Evolutionary conservation across 1,140 invertebrate species (phyloP).

Genomic region (Trachymyrmex cornetzi): DNA sequence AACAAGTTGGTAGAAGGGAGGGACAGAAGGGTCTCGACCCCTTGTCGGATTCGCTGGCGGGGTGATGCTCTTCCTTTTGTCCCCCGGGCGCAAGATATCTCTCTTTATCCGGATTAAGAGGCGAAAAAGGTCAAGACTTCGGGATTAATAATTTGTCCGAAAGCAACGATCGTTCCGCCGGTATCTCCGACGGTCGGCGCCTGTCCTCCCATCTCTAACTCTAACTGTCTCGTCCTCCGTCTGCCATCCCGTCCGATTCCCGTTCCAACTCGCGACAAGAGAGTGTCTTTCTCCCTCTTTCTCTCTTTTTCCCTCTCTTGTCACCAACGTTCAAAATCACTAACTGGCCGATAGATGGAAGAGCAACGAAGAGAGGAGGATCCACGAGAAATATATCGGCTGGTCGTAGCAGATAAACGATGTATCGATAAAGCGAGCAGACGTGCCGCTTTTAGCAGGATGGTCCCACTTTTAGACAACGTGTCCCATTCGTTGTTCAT

Average conservation of each 20-base stretch:
- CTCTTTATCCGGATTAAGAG: constrained; percentile 79
- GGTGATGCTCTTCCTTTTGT: constrained; percentile 69
- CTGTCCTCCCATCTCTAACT: constrained; percentile 71
- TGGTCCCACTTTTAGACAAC: constrained; percentile 43
- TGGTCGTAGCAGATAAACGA: constrained; percentile 73
- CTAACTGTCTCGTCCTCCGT: constrained; percentile 7
- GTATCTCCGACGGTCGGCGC: constrained; percentile 65
- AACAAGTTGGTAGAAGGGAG: constrained; percentile 3
- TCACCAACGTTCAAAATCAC: constrained; percentile 63
- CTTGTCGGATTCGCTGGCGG: constrained; percentile 25
- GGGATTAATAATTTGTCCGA: constrained; percentile 82
- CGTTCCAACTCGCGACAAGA: not conserved
- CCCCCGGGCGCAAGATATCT: constrained; percentile 75
- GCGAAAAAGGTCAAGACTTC: constrained; percentile 78
- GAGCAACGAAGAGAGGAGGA: constrained; percentile 39
- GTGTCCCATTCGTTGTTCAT: constrained; percentile 32
- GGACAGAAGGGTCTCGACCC: constrained; percentile 16
- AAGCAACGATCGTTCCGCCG: constrained; percentile 60
- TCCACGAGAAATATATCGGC: constrained; percentile 70
- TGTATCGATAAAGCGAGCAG: constrained; percentile 67
- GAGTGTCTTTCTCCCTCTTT: not conserved
- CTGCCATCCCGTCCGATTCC: not conserved
- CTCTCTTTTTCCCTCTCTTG: constrained; percentile 17
- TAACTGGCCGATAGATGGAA: constrained; percentile 43
- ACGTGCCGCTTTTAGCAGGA: constrained; percentile 51